These are phyloP conservation scores for Semnopithecus entellus DNA, from an alignment of 2,113 vertebrate genomes.

Conservation along the genomic window DNA sequence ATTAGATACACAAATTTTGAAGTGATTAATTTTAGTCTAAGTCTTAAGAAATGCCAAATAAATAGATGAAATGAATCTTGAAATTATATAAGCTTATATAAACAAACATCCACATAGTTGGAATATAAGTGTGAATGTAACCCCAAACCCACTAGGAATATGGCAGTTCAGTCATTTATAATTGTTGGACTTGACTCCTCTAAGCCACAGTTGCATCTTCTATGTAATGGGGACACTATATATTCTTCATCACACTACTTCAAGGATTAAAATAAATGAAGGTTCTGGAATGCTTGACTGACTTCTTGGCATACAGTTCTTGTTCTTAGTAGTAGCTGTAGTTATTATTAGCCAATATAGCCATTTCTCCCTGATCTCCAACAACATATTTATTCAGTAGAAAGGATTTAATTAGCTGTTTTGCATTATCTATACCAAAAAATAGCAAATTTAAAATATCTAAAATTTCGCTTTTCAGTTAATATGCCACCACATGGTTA, in stretches of 20 bases:
- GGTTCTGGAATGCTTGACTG: not conserved
- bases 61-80: not conserved
- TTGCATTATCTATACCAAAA: conserved; percentile 12
- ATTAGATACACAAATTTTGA: conserved; percentile 11
- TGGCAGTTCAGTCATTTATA: not conserved
- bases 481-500: not conserved
- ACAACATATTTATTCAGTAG: not conserved
- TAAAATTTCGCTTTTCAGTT: conserved; percentile 38
- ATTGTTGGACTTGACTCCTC: not conserved
- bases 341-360: not conserved
- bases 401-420: not conserved
- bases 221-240: not conserved
- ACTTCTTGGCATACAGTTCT: not conserved
- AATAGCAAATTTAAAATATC: not conserved
- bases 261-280: not conserved
- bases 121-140: not conserved
- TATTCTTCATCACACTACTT: not conserved
- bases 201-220: not conserved
- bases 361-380: not conserved
- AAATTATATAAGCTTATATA: not conserved
- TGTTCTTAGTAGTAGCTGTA: not conserved
- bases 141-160: not conserved
- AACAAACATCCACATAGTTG: not conserved
- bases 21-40: not conserved
- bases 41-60: not conserved